These are phyloP conservation scores for Ischnus inquisitorius DNA, from an alignment of 2,888 invertebrate genomes.

Conservation along the genomic window DNA sequence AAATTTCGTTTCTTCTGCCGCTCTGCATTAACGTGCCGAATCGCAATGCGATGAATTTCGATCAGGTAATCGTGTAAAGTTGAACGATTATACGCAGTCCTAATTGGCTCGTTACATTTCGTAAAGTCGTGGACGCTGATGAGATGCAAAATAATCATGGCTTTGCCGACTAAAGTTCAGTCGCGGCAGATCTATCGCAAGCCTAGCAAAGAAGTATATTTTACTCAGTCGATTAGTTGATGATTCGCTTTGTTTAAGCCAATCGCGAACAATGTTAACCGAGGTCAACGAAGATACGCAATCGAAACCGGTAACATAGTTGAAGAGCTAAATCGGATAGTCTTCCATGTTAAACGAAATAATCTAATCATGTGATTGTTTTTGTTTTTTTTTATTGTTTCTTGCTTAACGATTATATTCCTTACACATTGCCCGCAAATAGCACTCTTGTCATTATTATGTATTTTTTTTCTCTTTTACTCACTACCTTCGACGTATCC, in stretches of 20 bases:
- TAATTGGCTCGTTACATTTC: too few species aligned
- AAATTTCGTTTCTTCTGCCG: neutral
- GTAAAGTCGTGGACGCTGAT: neutral
- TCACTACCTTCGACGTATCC: constrained; percentile 37
- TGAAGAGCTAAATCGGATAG: neutral
- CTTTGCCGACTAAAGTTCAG: neutral
- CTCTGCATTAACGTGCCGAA: neutral
- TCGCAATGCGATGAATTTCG: neutral
- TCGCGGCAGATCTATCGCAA: neutral
- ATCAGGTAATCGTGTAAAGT: too few species aligned
- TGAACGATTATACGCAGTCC: too few species aligned
- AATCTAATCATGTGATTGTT: constrained; percentile 30
- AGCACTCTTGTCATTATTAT: constrained; percentile 34
- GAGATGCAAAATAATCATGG: neutral
- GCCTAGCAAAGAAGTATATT: neutral
- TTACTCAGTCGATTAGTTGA: neutral
- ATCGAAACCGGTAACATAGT: neutral
- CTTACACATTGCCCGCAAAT: constrained; percentile 65
- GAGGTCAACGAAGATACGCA: too few species aligned
- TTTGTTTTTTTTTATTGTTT: constrained; percentile 1
- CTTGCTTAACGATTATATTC: constrained; percentile 47
- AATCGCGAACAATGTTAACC: too few species aligned
- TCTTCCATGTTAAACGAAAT: neutral
- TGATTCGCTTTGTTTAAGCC: neutral
- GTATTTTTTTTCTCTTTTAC: neutral